Evolutionary conservation across 92 coral and sea anemone species (phyloP), one percentile per base, ranked within the genome.

Genomic region (Zoanthus solanderi): DNA sequence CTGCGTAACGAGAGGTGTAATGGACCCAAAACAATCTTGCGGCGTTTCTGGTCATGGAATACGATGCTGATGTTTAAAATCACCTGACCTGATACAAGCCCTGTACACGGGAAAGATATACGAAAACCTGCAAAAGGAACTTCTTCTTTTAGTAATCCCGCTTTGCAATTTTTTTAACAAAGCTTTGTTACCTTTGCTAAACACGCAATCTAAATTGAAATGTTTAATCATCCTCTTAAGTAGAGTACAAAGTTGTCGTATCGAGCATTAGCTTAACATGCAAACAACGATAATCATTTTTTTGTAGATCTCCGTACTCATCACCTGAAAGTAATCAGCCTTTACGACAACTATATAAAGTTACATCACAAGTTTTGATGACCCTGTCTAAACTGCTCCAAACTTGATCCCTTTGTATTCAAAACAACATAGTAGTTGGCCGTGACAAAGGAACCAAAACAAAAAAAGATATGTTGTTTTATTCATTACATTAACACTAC

Each of bases 51-150:
- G 9, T 88, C 91, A 85, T 87, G 90, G 84, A 97, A 97, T 75
- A 93, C 89, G 91, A 97, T 94, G 87, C 92, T 95, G 63, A 97
- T 91, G 34, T 76, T 85, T 23, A 97, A 86, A 52, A 82, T 37
- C 17, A 89, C 95, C 57, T 83, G 90, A 32, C 97, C 99, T 1
- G 98, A 65, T 47, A 83, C 83, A 61, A 87, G 90, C 6, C 96
- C 94, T 14, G 94, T 91, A 78, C 99, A 97, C 0, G 99, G 99
- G 54, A 97, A 97, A 44, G 87, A 90, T 14, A 97, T 90, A 12
- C 94, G 93, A 77, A 97, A 97, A 31, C 80, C 99, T 97, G 83
- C 13, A 54, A 45, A 85, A 42, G 7, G n/a, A 61, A 60, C 1
- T 30, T 58, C 31, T 58, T 14, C n/a, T 5, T 14, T 58, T 12